A percentile compares a stretch with the other conserved stretches of the same genome.
Evolutionary conservation across 2,888 invertebrate genomes (phyloP).

Genomic region (Mythimna loreyi): DNA sequence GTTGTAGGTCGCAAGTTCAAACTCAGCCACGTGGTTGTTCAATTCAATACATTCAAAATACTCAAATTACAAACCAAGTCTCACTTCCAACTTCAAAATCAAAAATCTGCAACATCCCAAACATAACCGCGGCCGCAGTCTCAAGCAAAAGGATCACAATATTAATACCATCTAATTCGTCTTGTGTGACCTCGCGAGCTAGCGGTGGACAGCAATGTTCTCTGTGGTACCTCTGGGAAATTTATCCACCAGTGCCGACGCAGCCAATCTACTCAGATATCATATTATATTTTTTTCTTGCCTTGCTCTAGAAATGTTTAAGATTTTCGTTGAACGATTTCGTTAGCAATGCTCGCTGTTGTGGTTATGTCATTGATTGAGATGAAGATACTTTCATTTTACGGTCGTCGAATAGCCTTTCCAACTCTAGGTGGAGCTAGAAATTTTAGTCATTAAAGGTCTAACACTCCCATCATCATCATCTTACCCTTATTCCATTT

Average conservation of each 20-base stretch:
- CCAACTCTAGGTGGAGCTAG: no score
- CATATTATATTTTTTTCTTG: slow-evolving; percentile 42
- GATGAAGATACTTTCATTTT: no score
- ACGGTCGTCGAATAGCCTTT: no score
- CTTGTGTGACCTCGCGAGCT: slow-evolving; percentile 37
- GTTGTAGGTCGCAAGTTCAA: no score
- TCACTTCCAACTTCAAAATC: no score
- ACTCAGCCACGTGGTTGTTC: no score
- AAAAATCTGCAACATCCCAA: no score
- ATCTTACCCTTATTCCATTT: no score
- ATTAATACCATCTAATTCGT: slow-evolving; percentile 39
- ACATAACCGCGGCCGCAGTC: not conserved
- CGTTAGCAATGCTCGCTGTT: not conserved
- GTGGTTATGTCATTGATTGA: not conserved
- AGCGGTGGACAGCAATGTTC: slow-evolving; percentile 54
- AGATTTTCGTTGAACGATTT: not conserved
- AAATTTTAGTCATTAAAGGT: no score
- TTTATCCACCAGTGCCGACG: slow-evolving; percentile 46
- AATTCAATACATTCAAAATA: no score
- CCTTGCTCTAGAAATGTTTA: slow-evolving; percentile 12
- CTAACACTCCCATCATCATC: no score
- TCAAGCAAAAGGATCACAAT: not conserved
- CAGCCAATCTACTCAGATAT: slow-evolving; percentile 55
- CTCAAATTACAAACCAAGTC: no score
- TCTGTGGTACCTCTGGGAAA: slow-evolving; percentile 63